Conservation (phyloP, 2,797 vertebrate species). For the Sebastes variabilis region DNA sequence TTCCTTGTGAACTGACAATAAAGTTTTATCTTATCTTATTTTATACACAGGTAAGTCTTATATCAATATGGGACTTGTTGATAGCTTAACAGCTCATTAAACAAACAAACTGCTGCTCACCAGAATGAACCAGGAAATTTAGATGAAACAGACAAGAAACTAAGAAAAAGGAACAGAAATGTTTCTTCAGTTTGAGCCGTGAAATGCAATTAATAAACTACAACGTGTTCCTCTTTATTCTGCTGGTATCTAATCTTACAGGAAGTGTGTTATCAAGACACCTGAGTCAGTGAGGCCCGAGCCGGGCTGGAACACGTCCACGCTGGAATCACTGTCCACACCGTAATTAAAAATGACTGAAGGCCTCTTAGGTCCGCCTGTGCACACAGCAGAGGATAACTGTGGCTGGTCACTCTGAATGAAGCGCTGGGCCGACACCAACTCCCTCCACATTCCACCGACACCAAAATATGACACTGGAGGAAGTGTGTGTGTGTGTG, state of each 20-base stretch:
- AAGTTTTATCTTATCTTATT: neutral
- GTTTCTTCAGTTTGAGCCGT: neutral
- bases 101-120: neutral
- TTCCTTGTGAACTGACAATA: neutral
- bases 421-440: conserved; percentile 7
- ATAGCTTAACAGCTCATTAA: too few relatives aligned
- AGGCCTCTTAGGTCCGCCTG: conserved; percentile 25
- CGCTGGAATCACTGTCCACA: conserved; percentile 43
- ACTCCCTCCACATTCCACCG: conserved; percentile 59
- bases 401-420: conserved; percentile 37
- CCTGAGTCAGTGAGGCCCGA: neutral
- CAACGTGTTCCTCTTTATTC: neutral
- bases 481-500: conserved; percentile 4
- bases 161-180: neutral
- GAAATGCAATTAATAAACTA: neutral
- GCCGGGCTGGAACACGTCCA: conserved; percentile 40
- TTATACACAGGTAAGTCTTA: neutral
- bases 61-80: neutral
- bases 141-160: neutral
- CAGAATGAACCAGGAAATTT: neutral
- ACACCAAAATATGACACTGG: conserved; percentile 36
- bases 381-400: conserved; percentile 33
- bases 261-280: conserved; percentile 15
- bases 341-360: conserved; percentile 62
- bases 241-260: neutral